Evolutionary conservation across 1,140 invertebrate genomes (phyloP), one percentile per base, ranked within the genome.

Genomic region (Augochlora pura): DNA sequence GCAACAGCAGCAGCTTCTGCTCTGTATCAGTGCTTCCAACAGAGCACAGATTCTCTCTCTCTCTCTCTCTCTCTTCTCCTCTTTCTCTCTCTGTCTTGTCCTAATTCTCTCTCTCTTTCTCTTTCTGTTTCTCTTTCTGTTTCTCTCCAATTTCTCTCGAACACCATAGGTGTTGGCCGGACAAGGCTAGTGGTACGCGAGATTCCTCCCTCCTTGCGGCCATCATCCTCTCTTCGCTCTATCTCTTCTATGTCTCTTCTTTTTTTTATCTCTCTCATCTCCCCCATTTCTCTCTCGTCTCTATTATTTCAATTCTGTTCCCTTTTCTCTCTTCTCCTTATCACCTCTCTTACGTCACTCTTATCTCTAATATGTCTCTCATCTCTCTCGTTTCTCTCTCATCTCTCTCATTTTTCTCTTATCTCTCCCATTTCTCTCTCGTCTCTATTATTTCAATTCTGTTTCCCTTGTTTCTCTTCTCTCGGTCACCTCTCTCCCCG

Each of bases 171-270:
- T 86, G 82, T 79, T 77, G 25, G 25, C 69, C 70, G 67, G 81
- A 80, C 78, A 80, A 84, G 77, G 27, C 69, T 54, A 76, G 63
- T 68, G 80, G 66, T 75, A 60, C 52, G 60, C 60, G 8, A 16
- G 75, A 83, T 88, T 88, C 88, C 86, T 88, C 86, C 88, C 82
- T 80, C 66, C 25, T 38, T 73, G 81, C 83, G 71, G 73, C 80
- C 79, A 70, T 67, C 72, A 76, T 70, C 77, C 32, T 32, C 32
- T 32, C 32, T 32, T 54, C 49, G 1, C 49, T 52, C 14, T 18
- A 4, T 18, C 49, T 52, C 49, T 14, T 16, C 3, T 10, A 0
- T 5, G 0, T 52, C 52, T 57, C 52, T 3, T 0, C n/a, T 21
- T n/a, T n/a, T 6, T 57, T 7, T 8, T 57, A 8, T 32, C 32